Percentiles rank a stretch among this genome's conserved stretches.
Evolutionary conservation across 2,113 vertebrate species (phyloP).

Genomic region (Pipra filicauda): DNA sequence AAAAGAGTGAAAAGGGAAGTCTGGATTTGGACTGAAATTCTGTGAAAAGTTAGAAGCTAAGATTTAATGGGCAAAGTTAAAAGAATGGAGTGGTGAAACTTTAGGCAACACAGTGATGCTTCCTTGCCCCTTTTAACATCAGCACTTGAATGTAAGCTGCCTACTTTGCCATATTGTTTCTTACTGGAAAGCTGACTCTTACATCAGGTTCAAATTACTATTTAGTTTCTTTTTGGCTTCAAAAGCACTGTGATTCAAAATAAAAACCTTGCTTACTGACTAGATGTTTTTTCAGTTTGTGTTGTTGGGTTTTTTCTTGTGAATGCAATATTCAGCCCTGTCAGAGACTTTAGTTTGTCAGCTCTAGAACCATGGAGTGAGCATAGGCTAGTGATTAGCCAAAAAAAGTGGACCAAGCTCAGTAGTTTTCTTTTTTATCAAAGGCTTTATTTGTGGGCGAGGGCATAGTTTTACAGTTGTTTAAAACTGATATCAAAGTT

Average conservation of each 20-base stretch:
- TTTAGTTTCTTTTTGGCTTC: neutral
- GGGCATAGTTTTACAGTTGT: neutral
- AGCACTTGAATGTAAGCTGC: neutral
- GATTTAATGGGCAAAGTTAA: neutral
- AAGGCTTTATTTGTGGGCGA: neutral
- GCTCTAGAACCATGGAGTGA: rapidly evolving
- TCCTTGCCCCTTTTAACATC: neutral
- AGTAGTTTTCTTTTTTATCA: neutral
- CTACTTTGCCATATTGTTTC: neutral
- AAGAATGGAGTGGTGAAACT: neutral
- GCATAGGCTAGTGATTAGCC: neutral
- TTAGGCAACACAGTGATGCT: neutral
- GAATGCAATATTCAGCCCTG: neutral
- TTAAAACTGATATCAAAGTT: neutral
- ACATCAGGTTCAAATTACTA: neutral
- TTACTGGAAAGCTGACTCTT: neutral
- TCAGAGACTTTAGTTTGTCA: neutral
- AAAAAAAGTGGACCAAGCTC: neutral
- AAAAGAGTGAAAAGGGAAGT: neutral
- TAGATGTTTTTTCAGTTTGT: neutral
- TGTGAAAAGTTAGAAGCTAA: neutral
- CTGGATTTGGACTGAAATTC: neutral
- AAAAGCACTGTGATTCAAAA: neutral
- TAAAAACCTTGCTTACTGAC: neutral
- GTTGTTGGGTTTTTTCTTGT: neutral